Evolutionary conservation across 2,797 vertebrate genomes (phyloP).

Genomic region (Mycteria americana): DNA sequence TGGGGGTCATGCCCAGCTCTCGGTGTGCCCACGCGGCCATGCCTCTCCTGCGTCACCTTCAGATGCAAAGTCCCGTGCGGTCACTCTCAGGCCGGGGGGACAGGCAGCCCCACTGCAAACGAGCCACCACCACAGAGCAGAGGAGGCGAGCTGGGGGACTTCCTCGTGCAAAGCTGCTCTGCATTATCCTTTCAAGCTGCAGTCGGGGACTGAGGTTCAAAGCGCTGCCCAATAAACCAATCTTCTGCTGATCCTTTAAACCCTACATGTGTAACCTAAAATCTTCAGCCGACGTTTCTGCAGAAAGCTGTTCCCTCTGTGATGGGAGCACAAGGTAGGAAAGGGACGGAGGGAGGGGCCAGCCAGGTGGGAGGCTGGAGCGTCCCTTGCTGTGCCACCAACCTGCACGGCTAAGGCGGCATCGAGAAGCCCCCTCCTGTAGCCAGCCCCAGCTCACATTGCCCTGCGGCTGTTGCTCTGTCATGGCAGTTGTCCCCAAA

Average conservation of each 20-base stretch:
- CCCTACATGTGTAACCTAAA: not conserved
- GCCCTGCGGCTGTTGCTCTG: not conserved
- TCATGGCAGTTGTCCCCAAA: not conserved
- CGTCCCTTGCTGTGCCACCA: not conserved
- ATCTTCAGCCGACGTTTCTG: not conserved
- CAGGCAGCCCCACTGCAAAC: not conserved
- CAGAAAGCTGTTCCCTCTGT: not conserved
- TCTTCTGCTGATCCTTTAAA: not conserved
- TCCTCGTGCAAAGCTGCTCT: not conserved
- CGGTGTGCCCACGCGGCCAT: accelerated
- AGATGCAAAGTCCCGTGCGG: not conserved
- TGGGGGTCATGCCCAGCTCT: too few species aligned
- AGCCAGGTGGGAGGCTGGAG: not conserved
- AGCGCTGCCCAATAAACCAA: accelerated
- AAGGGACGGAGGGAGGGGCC: not conserved
- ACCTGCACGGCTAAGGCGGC: not conserved
- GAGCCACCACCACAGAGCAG: not conserved
- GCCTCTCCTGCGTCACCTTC: not conserved
- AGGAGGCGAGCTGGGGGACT: not conserved
- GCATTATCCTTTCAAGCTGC: not conserved
- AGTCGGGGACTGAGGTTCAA: not conserved
- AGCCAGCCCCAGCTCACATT: not conserved
- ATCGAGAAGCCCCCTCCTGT: not conserved
- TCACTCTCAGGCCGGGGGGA: not conserved
- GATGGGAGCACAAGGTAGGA: not conserved